Percentiles rank a stretch among this genome's conserved stretches.
phyloP scores from a whole-genome alignment of 2,113 vertebrate genomes.

The Microcebus jonahi region DNA sequence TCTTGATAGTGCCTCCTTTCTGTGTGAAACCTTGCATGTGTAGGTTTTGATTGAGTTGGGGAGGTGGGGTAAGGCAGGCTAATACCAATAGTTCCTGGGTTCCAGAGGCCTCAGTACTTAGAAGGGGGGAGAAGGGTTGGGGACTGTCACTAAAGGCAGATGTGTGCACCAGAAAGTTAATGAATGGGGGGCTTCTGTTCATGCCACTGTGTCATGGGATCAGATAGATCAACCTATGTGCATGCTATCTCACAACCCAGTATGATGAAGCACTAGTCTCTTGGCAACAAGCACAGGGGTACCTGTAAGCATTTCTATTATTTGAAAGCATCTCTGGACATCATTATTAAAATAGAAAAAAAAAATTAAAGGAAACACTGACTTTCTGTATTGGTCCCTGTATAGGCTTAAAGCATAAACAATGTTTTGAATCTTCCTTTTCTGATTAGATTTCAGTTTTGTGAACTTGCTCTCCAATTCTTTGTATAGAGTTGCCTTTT shows the following conservation, averaged over 20 bases:
- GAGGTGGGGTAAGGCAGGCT: background rate
- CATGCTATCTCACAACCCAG: background rate
- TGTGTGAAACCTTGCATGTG: background rate
- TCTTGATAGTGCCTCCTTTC: background rate
- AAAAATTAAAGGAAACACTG: background rate
- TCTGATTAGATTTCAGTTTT: slow-evolving; percentile 56
- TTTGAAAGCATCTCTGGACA: slow-evolving; percentile 32
- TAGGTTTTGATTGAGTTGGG: background rate
- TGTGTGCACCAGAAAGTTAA: background rate
- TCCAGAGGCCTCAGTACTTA: background rate
- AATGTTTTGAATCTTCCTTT: slow-evolving; percentile 45
- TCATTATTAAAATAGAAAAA: slow-evolving; percentile 41
- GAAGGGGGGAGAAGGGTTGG: background rate
- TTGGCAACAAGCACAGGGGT: slow-evolving; percentile 37
- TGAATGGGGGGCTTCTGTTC: background rate
- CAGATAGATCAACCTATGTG: background rate
- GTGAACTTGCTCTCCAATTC: background rate
- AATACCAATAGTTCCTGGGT: background rate
- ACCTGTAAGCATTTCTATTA: slow-evolving; percentile 15
- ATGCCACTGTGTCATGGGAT: background rate
- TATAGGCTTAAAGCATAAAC: slow-evolving; percentile 27
- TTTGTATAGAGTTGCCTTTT: slow-evolving; percentile 38
- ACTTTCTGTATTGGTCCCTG: background rate
- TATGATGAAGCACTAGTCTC: background rate
- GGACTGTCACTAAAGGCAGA: background rate